phyloP scores from a whole-genome alignment of 2,888 invertebrate genomes.

The Tenthredo distinguenda region DNA sequence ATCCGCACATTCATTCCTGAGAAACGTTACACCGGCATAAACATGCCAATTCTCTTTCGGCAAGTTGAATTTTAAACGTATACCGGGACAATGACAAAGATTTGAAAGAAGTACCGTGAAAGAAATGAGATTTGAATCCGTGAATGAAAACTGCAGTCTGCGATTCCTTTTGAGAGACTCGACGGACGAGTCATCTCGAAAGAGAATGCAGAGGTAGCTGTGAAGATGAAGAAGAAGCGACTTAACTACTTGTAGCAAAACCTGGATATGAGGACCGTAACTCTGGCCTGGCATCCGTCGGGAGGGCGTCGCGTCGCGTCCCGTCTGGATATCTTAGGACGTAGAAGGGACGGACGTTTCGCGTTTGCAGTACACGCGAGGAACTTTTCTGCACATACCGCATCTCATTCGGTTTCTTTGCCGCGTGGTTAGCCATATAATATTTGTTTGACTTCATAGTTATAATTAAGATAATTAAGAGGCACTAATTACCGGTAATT shows the following conservation, averaged over 20 bases:
- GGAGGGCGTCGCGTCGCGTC: slow-evolving; percentile 41
- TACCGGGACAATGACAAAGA: neutral
- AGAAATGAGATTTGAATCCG: neutral
- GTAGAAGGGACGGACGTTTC: slow-evolving; percentile 48
- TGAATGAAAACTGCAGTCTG: neutral
- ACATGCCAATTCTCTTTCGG: neutral
- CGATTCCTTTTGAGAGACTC: neutral
- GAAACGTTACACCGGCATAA: neutral
- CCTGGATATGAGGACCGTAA: slow-evolving; percentile 64
- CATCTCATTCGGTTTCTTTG: slow-evolving; percentile 64
- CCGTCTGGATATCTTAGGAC: neutral
- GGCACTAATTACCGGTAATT: slow-evolving; percentile 73
- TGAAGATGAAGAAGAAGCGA: slow-evolving; percentile 54
- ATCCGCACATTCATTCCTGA: neutral
- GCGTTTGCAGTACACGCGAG: slow-evolving; percentile 51
- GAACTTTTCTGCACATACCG: slow-evolving; percentile 12
- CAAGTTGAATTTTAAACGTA: neutral
- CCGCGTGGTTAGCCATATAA: slow-evolving; percentile 58
- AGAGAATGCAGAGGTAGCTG: slow-evolving; percentile 35
- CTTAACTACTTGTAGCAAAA: slow-evolving; percentile 71
- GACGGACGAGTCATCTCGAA: slow-evolving; percentile 2
- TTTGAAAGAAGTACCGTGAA: neutral
- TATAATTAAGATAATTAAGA: slow-evolving; percentile 72
- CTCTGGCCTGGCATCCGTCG: slow-evolving; percentile 61
- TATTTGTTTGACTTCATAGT: slow-evolving; percentile 69